Evolutionary conservation across 37 sponge, comb jelly and placozoan genomes (phyloP).

Genomic region (Trichoplax adhaerens): DNA sequence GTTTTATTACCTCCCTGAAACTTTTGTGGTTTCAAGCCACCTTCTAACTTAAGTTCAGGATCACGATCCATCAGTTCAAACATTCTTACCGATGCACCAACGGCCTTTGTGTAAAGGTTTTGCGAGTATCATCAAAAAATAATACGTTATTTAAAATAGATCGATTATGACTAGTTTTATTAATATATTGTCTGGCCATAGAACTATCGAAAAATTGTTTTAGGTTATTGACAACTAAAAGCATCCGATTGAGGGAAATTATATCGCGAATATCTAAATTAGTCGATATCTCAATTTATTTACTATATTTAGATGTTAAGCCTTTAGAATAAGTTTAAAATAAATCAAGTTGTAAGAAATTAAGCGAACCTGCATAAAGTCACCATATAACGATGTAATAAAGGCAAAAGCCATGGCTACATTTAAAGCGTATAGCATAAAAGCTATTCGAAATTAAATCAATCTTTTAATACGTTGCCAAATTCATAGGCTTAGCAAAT

Average conservation of each 20-base stretch:
- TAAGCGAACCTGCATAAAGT: conserved; percentile 61
- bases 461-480: neutral
- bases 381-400: conserved; percentile 60
- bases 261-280: no score
- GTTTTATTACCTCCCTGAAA: conserved; percentile 33
- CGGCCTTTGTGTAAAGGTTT: conserved; percentile 30
- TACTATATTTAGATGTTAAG: no score
- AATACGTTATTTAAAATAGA: neutral
- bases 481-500: neutral
- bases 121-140: neutral
- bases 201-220: no score
- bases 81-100: conserved; percentile 59
- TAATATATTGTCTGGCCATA: no score
- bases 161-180: no score
- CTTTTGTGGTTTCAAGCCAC: conserved; percentile 19
- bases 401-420: conserved; percentile 70
- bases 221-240: no score
- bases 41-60: conserved; percentile 16
- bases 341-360: no score
- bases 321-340: no score
- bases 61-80: conserved; percentile 62
- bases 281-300: no score
- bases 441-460: conserved; percentile 12
- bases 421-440: conserved; percentile 74
- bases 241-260: no score